Percentiles rank a stretch among this genome's conserved stretches.
phyloP scores from a whole-genome alignment of 2,888 invertebrate genomes.

The Magallana nippona region DNA sequence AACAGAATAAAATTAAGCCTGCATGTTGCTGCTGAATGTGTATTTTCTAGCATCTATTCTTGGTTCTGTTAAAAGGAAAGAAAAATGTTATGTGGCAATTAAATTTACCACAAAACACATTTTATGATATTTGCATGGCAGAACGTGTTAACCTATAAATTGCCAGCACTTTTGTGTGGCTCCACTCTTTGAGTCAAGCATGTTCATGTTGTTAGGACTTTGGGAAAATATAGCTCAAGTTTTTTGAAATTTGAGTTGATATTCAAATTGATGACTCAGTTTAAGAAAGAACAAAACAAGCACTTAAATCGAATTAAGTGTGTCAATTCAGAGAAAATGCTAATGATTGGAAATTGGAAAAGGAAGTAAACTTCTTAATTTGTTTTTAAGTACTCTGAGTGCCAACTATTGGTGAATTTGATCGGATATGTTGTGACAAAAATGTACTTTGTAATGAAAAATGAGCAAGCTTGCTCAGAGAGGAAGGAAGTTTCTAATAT shows the following conservation, averaged over 20 bases:
- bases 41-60: neutral
- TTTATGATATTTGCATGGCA: neutral
- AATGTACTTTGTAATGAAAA: neutral
- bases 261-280: constrained; percentile 25
- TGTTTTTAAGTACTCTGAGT: neutral
- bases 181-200: neutral
- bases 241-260: neutral
- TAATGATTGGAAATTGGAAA: neutral
- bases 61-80: neutral
- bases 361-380: constrained; percentile 24
- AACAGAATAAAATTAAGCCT: no score
- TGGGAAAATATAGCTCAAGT: neutral
- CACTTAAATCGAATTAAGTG: constrained; percentile 21
- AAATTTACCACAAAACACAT: neutral
- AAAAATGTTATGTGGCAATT: neutral
- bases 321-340: constrained; percentile 17
- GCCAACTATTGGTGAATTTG: neutral
- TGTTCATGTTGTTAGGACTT: neutral
- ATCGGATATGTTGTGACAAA: neutral
- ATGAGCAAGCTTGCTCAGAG: neutral
- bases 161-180: no score
- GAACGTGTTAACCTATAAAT: neutral
- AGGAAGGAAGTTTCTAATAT: neutral
- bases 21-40: no score
- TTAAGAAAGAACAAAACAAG: constrained; percentile 1